Percentiles rank a stretch among this genome's conserved stretches.
phyloP scores from a whole-genome alignment of 2,888 invertebrate genomes.

The Mylabris sibirica region DNA sequence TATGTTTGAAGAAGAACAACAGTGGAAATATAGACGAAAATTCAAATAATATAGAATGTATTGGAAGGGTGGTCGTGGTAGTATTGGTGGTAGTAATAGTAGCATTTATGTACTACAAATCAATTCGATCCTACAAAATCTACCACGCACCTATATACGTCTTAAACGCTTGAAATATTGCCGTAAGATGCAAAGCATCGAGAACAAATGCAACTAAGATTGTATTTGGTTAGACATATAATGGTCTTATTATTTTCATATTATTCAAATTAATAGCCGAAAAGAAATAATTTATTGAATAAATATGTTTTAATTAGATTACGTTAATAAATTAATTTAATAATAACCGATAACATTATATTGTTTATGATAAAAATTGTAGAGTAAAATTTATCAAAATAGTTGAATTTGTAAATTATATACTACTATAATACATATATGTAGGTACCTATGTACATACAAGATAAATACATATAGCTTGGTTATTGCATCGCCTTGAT shows the following conservation, averaged over 20 bases:
- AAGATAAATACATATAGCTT: slow-evolving; percentile 14
- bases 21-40: slow-evolving; percentile 8
- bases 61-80: slow-evolving; percentile 31
- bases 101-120: slow-evolving; percentile 61
- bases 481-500: slow-evolving; percentile 43
- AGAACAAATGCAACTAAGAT: not conserved
- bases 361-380: not conserved
- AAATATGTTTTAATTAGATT: not conserved
- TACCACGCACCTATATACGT: slow-evolving; percentile 31
- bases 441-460: no score
- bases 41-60: slow-evolving; percentile 6
- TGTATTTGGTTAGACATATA: not conserved
- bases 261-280: not conserved
- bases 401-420: slow-evolving; percentile 27
- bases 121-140: slow-evolving; percentile 59
- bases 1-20: not conserved
- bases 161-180: slow-evolving; percentile 54
- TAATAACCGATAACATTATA: no score
- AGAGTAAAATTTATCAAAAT: slow-evolving; percentile 21
- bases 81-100: slow-evolving; percentile 37
- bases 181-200: slow-evolving; percentile 38
- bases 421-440: no score
- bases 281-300: not conserved
- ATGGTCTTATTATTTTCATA: not conserved
- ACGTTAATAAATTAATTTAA: not conserved